phyloP scores from a whole-genome alignment of 2,113 vertebrate species.

The Takifugu bimaculatus region DNA sequence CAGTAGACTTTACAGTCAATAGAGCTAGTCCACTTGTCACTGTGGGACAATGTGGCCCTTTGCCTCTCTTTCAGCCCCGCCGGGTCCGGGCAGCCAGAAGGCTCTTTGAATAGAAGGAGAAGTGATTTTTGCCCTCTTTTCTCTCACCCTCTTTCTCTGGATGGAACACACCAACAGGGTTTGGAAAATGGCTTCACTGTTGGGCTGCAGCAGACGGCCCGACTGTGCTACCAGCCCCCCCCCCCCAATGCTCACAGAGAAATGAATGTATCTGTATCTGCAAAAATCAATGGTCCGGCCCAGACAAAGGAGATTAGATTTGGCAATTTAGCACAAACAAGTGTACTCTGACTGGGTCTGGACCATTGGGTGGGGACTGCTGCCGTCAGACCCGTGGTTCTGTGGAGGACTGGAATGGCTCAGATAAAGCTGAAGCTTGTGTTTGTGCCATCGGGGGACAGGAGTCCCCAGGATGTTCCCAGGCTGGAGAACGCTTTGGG shows the following conservation, averaged over 20 bases:
- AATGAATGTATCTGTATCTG: conserved; percentile 65
- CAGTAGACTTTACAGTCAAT: conserved; percentile 80
- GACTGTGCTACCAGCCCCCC: conserved; percentile 41
- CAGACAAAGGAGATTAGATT: conserved; percentile 71
- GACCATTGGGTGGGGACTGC: conserved; percentile 44
- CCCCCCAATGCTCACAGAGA: conserved; percentile 39
- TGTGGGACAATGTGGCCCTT: conserved; percentile 70
- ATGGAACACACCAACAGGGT: conserved; percentile 71
- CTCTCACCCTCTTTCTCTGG: conserved; percentile 63
- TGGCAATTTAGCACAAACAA: conserved; percentile 67
- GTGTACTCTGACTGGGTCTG: conserved; percentile 59
- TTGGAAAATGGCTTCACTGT: conserved; percentile 72
- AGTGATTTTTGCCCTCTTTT: conserved; percentile 73
- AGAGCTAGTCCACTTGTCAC: conserved; percentile 81
- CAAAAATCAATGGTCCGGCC: conserved; percentile 64
- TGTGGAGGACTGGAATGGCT: no score
- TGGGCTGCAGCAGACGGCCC: conserved; percentile 62
- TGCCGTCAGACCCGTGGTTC: no score
- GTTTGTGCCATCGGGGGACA: conserved; percentile 9
- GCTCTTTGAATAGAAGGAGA: conserved; percentile 62
- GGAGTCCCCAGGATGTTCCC: conserved; percentile 7
- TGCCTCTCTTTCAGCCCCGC: conserved; percentile 69
- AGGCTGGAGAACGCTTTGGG: conserved; percentile 1
- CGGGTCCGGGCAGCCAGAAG: conserved; percentile 72
- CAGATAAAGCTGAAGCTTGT: conserved; percentile 30